Base-by-base conservation (phyloP, 2,888 invertebrate genomes). In the Platypus cylindrus region DNA sequence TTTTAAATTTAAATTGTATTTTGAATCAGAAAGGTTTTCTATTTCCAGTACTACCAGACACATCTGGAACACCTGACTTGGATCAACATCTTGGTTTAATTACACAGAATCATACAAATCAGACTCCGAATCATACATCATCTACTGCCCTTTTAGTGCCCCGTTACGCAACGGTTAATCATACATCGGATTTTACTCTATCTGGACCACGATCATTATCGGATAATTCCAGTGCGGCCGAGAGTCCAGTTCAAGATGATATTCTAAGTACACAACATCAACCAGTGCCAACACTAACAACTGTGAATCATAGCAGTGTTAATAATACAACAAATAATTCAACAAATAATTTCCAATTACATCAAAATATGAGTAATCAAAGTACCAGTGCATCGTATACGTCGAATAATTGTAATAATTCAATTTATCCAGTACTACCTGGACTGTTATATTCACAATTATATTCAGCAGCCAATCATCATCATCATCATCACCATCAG, bases 361-460 rank as follows among this genome's bases (percentile, higher is more conserved):
- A 61, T 37, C 61, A 62, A 41, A 62, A 62, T 44, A 57, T 60
- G 56, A n/a, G n/a, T n/a, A n/a, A n/a, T n/a, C n/a, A n/a, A n/a
- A n/a, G n/a, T n/a, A 46, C 53, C 3, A 48, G 50, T 15, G 51
- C 49, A 28, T 51, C 55, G 9, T 74, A 75, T 48, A 63, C 71
- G 1, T 62, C 65, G 45, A 64, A 67, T 46, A 78, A 75, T 48
- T 79, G 77, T 52, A 79, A 79, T 58, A 78, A 78, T 46, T 78
- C 79, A 0, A 57, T 79, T 1, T 80, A 80, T 51, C 82, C 81
- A 1, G 85, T 85, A 3, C 62, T 86, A 20, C 86, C 86, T 2
- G 85, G 85, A 49, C 64, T 86, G 43, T 65, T 87, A 3, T 87
- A 86, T 61, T 85, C 85, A 5, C 86, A 86, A 54, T 60, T 85